Evolutionary conservation across 2,113 vertebrate genomes (phyloP).

Genomic region (Paratilapia polleni): DNA sequence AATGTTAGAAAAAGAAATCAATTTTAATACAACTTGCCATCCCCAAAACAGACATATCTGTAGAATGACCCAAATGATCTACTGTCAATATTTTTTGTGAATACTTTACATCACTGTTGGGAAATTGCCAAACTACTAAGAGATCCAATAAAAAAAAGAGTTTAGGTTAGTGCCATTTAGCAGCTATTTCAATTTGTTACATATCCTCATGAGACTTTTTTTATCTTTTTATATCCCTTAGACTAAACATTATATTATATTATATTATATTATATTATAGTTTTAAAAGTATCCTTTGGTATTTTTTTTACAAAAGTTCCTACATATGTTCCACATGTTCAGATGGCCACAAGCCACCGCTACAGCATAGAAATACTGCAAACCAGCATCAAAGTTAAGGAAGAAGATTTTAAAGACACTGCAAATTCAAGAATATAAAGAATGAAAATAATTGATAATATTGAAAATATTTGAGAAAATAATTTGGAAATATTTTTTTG

Average conservation of each 20-base stretch:
- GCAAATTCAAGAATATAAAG: not conserved
- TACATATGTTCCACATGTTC: not conserved
- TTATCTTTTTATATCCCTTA: too few species aligned
- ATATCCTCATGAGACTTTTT: too few species aligned
- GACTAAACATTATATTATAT: too few species aligned
- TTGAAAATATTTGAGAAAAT: too few species aligned
- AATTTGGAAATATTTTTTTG: too few species aligned
- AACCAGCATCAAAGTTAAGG: not conserved
- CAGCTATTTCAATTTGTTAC: rapidly evolving
- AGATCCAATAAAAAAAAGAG: not conserved
- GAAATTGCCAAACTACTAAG: not conserved
- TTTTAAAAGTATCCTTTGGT: not conserved
- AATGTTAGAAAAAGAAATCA: not conserved
- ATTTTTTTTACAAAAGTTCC: not conserved
- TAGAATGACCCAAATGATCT: too few species aligned
- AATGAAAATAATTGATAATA: not conserved
- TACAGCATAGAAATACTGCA: rapidly evolving
- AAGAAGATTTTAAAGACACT: not conserved
- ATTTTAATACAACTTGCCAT: too few species aligned
- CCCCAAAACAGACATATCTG: too few species aligned
- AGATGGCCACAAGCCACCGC: not conserved
- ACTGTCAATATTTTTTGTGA: not conserved
- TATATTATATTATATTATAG: too few species aligned
- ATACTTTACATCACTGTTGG: not conserved
- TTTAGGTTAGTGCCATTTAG: not conserved